These are phyloP conservation scores for Drosophila fulvimacula DNA, from an alignment of 2,888 invertebrate species.

Conservation along the genomic window DNA sequence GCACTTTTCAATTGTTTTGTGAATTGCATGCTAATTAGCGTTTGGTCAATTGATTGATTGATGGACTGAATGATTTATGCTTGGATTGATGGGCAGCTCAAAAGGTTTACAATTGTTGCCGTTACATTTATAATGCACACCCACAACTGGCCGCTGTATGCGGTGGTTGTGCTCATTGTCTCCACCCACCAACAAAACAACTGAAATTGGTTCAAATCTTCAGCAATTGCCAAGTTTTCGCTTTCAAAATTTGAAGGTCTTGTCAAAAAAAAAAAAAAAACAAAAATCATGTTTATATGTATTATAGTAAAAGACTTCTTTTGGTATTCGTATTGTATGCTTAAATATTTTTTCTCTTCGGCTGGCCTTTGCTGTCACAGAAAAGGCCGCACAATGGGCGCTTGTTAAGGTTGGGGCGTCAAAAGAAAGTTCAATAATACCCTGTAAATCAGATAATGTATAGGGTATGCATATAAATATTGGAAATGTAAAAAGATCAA, in stretches of 20 bases:
- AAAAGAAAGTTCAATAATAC: conserved; percentile 51
- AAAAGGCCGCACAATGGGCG: conserved; percentile 48
- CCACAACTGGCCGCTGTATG: conserved; percentile 36
- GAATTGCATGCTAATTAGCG: conserved; percentile 75
- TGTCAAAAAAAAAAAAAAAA: too few species aligned
- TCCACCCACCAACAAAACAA: conserved; percentile 22
- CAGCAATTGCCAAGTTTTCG: conserved; percentile 62
- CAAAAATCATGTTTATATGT: not conserved
- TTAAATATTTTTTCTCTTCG: conserved; percentile 29
- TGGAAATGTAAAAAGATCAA: not conserved
- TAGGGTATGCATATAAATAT: not conserved
- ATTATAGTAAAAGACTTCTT: conserved; percentile 31
- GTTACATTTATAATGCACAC: conserved; percentile 61
- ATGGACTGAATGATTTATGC: conserved; percentile 45
- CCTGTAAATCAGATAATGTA: conserved; percentile 11
- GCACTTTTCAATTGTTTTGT: conserved; percentile 61
- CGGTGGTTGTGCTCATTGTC: conserved; percentile 21
- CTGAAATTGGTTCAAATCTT: conserved; percentile 39
- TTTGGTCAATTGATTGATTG: conserved; percentile 56
- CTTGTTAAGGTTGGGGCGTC: conserved; percentile 42
- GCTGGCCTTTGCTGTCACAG: conserved; percentile 52
- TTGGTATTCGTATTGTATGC: conserved; percentile 44
- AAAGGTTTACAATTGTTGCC: conserved; percentile 49
- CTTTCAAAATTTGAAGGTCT: conserved; percentile 75
- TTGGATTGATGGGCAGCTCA: conserved; percentile 43